phyloP scores from a whole-genome alignment of 2,113 vertebrate genomes.

The human (Homo sapiens) region GRCh38 chr20:56778501-56779000 shows the following conservation, averaged over 20 bases:
- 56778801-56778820: background rate
- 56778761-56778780: background rate
- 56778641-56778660: background rate
- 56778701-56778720: background rate
- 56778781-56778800: background rate
- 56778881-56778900: background rate
- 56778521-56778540: rapidly evolving
- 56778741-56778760: background rate
- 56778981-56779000: background rate
- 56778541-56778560: background rate
- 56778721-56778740: background rate
- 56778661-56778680: background rate
- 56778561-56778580: background rate
- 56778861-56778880: rapidly evolving
- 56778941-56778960: background rate
- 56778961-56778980: background rate
- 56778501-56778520: background rate
- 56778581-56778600: background rate
- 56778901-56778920: background rate
- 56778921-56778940: background rate
- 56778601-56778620: background rate
- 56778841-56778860: rapidly evolving
- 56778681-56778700: background rate
- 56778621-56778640: background rate
- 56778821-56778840: background rate